Evolutionary conservation across 2,888 invertebrate species (phyloP), one percentile per base, ranked within the genome.

Genomic region (Glyphotaelius pellucidus): DNA sequence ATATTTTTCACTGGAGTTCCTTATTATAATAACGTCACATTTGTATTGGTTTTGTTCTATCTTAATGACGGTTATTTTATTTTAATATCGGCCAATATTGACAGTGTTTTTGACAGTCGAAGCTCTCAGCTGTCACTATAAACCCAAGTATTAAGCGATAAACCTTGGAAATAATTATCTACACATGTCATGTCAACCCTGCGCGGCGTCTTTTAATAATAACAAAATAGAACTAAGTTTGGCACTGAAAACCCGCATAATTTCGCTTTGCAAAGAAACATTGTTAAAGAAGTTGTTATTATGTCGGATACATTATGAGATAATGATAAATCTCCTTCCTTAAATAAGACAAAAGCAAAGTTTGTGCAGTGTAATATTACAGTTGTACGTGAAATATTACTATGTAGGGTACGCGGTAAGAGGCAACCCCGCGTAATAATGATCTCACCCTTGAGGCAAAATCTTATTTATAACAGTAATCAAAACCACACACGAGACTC

Each of bases 391-490:
- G 9, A n/a, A 67, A 67, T 9, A 67, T 67, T 67, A 52, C 15
- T 19, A 52, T 52, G 15, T 19, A 15, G 19, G 52, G 19, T 52
- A 52, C 5, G 1, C 52, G 19, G 52, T 9, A 67, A 67, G 67
- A 25, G n/a, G 25, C 25, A 52, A 25, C 9, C n/a, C 67, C 67
- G 25, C 11, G 9, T 25, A 67, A n/a, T 67, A 67, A 67, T 67
- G 67, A n/a, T 67, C 67, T 9, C 67, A 5, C 25, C 67, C 67
- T 67, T 25, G 25, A n/a, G 25, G 25, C 67, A 9, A 67, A 67
- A 67, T 67, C 67, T 67, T 67, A 67, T 67, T 67, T 67, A 67
- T 67, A 67, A 67, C 67, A 67, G 67, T 67, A 67, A 67, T 67
- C 67, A 67, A 67, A 67, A 67, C 25, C 67, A n/a, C 67, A 67